Evolutionary conservation across 2,888 invertebrate species (phyloP).

Genomic region (Mylabris sibirica): DNA sequence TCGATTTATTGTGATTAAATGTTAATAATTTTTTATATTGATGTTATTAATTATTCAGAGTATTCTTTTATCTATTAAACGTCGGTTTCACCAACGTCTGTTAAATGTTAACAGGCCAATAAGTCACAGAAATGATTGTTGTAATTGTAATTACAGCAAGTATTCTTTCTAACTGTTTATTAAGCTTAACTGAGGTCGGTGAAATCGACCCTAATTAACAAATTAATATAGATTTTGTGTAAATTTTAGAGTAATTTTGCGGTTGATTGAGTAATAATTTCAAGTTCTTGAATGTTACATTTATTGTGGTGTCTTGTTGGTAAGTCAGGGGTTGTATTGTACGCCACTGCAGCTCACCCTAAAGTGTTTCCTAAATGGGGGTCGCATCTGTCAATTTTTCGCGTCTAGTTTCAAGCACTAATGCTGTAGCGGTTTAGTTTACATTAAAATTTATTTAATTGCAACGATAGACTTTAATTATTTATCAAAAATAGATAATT

Average conservation of each 20-base stretch:
- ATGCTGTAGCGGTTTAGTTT: slow-evolving; percentile 49
- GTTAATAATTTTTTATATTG: background rate
- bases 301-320: background rate
- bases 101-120: too few relatives aligned
- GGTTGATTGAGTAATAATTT: too few relatives aligned
- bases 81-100: too few relatives aligned
- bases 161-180: too few relatives aligned
- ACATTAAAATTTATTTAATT: slow-evolving; percentile 40
- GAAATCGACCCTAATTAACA: too few relatives aligned
- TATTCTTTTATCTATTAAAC: too few relatives aligned
- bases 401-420: slow-evolving; percentile 50
- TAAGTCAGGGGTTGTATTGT: slow-evolving; percentile 14
- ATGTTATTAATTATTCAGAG: too few relatives aligned
- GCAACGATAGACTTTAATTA: background rate
- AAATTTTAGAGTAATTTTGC: too few relatives aligned
- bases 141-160: too few relatives aligned
- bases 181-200: too few relatives aligned
- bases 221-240: too few relatives aligned
- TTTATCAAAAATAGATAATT: background rate
- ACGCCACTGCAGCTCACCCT: slow-evolving; percentile 55
- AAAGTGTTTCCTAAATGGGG: slow-evolving; percentile 53
- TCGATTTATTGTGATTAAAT: background rate
- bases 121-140: too few relatives aligned
- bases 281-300: background rate
- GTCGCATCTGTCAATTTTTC: slow-evolving; percentile 63